Evolutionary conservation across 1,140 invertebrate species (phyloP).

Genomic region (Cotesia typhae): DNA sequence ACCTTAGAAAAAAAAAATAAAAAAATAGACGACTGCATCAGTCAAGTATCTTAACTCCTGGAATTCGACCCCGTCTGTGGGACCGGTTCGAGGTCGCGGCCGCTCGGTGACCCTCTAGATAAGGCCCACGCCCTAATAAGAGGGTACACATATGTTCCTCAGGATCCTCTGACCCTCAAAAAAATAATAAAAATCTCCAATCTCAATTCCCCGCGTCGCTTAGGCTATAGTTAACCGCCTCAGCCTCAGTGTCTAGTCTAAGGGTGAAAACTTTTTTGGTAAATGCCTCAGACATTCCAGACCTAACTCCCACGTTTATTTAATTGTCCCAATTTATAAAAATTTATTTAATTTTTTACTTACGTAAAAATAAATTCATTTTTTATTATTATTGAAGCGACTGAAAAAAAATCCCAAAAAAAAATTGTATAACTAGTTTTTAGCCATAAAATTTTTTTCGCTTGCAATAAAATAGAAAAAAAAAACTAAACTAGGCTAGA

Average conservation of each 20-base stretch:
- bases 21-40: conserved; percentile 40
- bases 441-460: no score
- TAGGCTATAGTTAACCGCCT: conserved; percentile 51
- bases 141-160: conserved; percentile 57
- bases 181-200: conserved; percentile 32
- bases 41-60: conserved; percentile 57
- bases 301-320: conserved; percentile 29
- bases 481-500: neutral
- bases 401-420: no score
- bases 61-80: conserved; percentile 60
- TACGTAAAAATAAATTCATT: neutral
- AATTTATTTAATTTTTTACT: neutral
- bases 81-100: conserved; percentile 58
- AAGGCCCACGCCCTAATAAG: conserved; percentile 66
- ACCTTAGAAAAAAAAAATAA: conserved; percentile 24
- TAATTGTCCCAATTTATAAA: neutral
- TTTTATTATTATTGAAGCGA: neutral
- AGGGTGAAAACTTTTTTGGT: conserved; percentile 8
- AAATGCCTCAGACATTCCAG: conserved; percentile 23
- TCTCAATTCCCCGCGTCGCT: conserved; percentile 46
- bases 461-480: neutral
- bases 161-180: conserved; percentile 40
- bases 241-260: conserved; percentile 19
- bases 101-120: conserved; percentile 64
- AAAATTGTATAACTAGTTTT: no score